Percentiles rank a stretch among this genome's conserved stretches.
Conservation (phyloP, 2,113 vertebrate genomes). For the Pollachius pollachius region DNA sequence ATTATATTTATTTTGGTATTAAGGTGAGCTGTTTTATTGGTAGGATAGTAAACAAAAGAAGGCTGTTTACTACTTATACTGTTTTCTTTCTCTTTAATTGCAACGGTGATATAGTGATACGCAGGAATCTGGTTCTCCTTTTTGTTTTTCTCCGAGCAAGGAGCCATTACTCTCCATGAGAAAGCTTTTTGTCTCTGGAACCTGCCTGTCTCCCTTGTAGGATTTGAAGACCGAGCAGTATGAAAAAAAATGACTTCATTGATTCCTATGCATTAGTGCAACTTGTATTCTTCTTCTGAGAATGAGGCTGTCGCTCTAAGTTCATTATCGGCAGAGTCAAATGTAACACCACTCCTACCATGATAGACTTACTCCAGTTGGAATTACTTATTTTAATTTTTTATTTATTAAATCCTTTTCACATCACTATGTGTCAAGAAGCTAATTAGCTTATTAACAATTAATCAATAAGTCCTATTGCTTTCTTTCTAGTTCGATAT, state of each 20-base stretch:
- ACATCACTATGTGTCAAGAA: no score
- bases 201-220: constrained; percentile 45
- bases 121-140: neutral
- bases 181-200: constrained; percentile 35
- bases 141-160: constrained; percentile 28
- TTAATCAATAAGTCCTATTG: no score
- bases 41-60: neutral
- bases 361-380: neutral
- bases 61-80: neutral
- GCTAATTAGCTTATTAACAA: no score
- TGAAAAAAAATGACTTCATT: constrained; percentile 21
- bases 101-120: constrained; percentile 5
- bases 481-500: no score
- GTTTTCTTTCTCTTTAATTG: constrained; percentile 7
- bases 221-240: constrained; percentile 46
- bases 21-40: neutral
- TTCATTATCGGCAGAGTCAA: neutral
- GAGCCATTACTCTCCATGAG: constrained; percentile 43
- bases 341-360: neutral
- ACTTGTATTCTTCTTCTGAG: neutral
- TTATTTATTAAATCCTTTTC: no score
- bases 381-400: neutral
- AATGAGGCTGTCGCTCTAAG: neutral
- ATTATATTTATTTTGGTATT: no score
- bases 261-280: neutral